Base-by-base conservation (phyloP, 1,140 invertebrate species). In the Popillia japonica region DNA sequence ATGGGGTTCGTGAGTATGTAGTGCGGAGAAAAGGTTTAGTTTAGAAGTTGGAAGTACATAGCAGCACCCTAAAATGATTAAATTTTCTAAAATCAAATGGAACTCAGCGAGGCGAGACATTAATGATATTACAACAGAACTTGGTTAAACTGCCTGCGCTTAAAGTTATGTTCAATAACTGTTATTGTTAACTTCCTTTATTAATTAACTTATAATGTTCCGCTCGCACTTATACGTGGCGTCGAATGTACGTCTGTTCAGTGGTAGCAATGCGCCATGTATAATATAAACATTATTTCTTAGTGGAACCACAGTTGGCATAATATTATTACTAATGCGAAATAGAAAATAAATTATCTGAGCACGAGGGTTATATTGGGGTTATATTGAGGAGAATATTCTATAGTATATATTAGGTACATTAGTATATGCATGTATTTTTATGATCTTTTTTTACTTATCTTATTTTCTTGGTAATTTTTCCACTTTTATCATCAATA, bases 171-270 rank as follows among this genome's bases (percentile, higher is more conserved):
- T 55, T 55, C 48, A 17, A 55, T 55, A 55, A 55, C 48, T 55
- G 48, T 55, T 55, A 55, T 55, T 55, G 48, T 55, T 55, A 55
- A 55, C 48, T 55, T 55, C 48, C 48, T 55, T 55, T 55, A 55
- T 55, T 55, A 55, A 55, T 55, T 55, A 55, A 55, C 48, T 55
- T 55, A 55, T 55, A 55, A 55, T 55, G 48, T 55, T 55, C 48
- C 11, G 48, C 48, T 17, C 14, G 48, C 14, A 55, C 48, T 55
- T 55, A 55, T 17, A 55, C 48, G 14, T 6, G 6, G 6, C 48
- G 2, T n/a, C 11, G 48, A 17, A 55, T 34, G 27, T 34, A 34
- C 27, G 27, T 34, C 27, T 34, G 27, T 34, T 34, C 27, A 34
- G 27, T 34, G 27, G 27, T 34, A 17, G 48, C 14, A 6, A 48